Evolutionary conservation across 2,113 vertebrate genomes (phyloP).

Genomic region (Istiophorus platypterus): DNA sequence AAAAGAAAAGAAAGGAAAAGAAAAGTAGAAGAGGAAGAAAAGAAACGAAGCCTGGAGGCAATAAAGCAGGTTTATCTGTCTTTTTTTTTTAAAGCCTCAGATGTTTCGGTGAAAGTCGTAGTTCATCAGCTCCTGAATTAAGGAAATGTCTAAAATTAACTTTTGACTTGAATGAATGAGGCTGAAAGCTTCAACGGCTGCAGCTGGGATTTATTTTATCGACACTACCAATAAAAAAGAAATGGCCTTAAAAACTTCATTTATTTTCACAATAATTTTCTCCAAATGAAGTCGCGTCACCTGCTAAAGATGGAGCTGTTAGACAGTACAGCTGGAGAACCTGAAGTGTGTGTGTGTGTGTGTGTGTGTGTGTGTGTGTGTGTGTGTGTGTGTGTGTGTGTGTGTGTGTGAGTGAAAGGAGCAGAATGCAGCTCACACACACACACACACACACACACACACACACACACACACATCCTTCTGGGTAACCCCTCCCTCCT

Average conservation of each 20-base stretch:
- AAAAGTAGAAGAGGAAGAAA: too few species aligned
- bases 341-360: constrained; percentile 26
- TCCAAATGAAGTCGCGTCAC: not conserved
- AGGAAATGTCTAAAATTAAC: not conserved
- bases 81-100: not conserved
- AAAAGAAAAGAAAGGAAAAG: not conserved
- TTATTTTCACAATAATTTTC: not conserved
- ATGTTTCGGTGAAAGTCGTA: not conserved
- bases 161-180: not conserved
- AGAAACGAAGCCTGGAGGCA: not conserved
- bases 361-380: constrained; percentile 32
- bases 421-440: constrained; percentile 14
- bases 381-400: constrained; percentile 32
- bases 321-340: not conserved
- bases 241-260: not conserved
- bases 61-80: not conserved
- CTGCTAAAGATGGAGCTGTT: not conserved
- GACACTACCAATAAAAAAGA: not conserved
- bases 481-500: constrained; percentile 3
- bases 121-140: not conserved
- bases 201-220: not conserved
- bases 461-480: constrained; percentile 10
- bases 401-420: constrained; percentile 36
- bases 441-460: not conserved
- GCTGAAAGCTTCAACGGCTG: not conserved